These are phyloP conservation scores for Drosophila santomea DNA, from an alignment of 1,140 invertebrate genomes.

Conservation along the genomic window DNA sequence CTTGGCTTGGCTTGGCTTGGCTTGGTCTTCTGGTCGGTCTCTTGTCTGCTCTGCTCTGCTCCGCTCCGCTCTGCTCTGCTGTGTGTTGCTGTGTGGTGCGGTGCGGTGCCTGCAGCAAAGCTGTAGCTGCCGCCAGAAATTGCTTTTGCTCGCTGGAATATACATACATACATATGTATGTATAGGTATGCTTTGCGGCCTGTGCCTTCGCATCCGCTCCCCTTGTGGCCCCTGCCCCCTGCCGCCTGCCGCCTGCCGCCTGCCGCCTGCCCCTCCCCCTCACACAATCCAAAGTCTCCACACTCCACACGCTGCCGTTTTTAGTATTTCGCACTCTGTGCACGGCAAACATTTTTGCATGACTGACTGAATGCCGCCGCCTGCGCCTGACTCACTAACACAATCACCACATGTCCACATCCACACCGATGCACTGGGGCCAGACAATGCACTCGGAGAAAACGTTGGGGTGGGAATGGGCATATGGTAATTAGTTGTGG, in stretches of 20 bases:
- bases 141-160: conserved; percentile 74
- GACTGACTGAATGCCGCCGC: conserved; percentile 75
- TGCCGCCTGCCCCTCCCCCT: not conserved
- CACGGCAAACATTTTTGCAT: conserved; percentile 81
- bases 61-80: conserved; percentile 5
- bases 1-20: conserved; percentile 38
- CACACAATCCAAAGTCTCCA: conserved; percentile 28
- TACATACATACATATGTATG: conserved; percentile 1
- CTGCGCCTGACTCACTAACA: conserved; percentile 73
- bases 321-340: conserved; percentile 80
- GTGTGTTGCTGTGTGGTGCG: not conserved
- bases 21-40: conserved; percentile 47
- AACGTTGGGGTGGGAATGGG: not conserved
- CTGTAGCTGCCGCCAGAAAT: conserved; percentile 73
- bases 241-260: not conserved
- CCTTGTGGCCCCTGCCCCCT: not conserved
- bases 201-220: conserved; percentile 36
- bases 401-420: conserved; percentile 16
- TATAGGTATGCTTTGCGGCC: conserved; percentile 25
- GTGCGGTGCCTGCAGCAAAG: conserved; percentile 45
- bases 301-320: conserved; percentile 69
- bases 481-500: not conserved
- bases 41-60: conserved; percentile 23
- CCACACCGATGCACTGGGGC: conserved; percentile 38
- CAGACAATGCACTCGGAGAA: conserved; percentile 46